Percentiles rank a stretch among this genome's conserved stretches.
Conservation (phyloP, 1,140 invertebrate genomes). For the Drusus annulatus region DNA sequence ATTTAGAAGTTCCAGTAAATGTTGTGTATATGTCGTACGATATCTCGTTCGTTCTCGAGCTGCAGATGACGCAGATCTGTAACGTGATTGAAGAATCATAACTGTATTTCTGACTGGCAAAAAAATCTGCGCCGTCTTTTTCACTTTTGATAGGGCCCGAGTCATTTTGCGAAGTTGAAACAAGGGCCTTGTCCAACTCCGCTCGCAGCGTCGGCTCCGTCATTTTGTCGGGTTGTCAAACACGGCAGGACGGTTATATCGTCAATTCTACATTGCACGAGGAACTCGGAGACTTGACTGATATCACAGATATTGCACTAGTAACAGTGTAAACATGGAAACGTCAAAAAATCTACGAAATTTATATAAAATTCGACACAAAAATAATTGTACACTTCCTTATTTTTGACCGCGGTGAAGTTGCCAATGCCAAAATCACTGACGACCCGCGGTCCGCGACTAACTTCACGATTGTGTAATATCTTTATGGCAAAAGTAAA, state of each 20-base stretch:
- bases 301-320: neutral
- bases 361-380: neutral
- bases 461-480: neutral
- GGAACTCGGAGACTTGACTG: neutral
- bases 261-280: constrained; percentile 1
- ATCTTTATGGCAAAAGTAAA: constrained; percentile 10
- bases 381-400: neutral
- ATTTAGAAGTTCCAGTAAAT: constrained; percentile 34
- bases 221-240: constrained; percentile 51
- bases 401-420: constrained; percentile 15
- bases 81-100: neutral
- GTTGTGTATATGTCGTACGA: constrained; percentile 44
- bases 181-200: constrained; percentile 10
- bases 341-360: constrained; percentile 1
- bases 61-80: constrained; percentile 27
- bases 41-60: neutral
- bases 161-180: constrained; percentile 18
- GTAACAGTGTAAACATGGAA: neutral
- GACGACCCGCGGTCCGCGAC: neutral
- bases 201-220: constrained; percentile 43
- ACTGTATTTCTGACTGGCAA: neutral
- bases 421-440: neutral
- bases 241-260: constrained; percentile 10
- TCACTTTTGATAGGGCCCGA: constrained; percentile 26
- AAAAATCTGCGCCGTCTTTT: neutral